Base-by-base conservation (phyloP, 2,888 invertebrate species). In the Platycheirus rosarum region DNA sequence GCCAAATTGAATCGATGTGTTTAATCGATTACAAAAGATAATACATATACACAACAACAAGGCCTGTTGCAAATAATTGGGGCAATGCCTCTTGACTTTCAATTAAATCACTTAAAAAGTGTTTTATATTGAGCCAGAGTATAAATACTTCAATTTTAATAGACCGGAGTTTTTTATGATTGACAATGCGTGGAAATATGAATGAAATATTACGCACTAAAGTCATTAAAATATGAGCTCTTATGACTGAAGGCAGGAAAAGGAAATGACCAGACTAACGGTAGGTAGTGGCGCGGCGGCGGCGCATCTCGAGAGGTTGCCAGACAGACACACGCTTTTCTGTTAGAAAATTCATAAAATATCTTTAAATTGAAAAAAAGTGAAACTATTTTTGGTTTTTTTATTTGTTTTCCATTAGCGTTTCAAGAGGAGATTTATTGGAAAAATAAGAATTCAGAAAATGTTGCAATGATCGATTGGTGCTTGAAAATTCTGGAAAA, bases 81-180 rank as follows among this genome's bases (percentile, higher is more conserved):
- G 37, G 51, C 35, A 18, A 14, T 49, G 29, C 71, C 77, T 65
- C 77, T 78, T 78, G 77, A 78, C 71, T 78, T 78, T 78, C 66
- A 78, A 78, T 78, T 78, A 71, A 78, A 71, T 60, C 66, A 78
- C 71, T 78, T 77, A 68, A 68, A 37, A 60, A 46, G 5, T 26
- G 26, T 53, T 66, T 26, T 29, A 16, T 7, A 32, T 44, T 40
- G 40, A 37, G 8, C 29, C 37, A 11, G 9, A 51, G 9, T 26
- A 29, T 16, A 14, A 3, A 29, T 53, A 32, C 29, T 20, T 51
- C 8, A 37, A n/a, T 32, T 6, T 32, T 32, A 7, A 32, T 8
- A 7, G 29, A 13, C 3, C 1, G 9, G 13, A 23, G n/a, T 20
- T 63, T 14, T 55, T 63, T 63, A 63, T 48, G 48, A 35, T 48